Base-by-base conservation (phyloP, 2,113 vertebrate species). In the Glaucomys volans region DNA sequence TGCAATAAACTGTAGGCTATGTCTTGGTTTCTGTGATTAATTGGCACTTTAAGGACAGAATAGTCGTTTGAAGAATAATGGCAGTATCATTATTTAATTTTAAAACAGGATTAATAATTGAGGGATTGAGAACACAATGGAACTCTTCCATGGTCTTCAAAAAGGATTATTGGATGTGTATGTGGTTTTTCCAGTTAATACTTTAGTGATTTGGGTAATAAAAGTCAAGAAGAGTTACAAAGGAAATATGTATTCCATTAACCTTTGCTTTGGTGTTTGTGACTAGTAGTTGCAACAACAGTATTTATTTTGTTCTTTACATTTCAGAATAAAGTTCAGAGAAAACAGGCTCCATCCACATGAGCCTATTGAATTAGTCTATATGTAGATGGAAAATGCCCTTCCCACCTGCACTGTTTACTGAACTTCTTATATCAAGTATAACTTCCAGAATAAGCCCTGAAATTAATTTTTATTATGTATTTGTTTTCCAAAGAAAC, bases 201-300 rank as follows among this genome's bases (percentile, higher is more conserved):
- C n/a, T 59, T 83, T 12, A 40, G 50, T 32, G 4, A 80, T 72
- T 81, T 97, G 37, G 54, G 32, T 85, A n/a, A 83, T 92, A 67
- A 81, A 85, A 54, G 37, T 94, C 90, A 13, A 40, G 67, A 95
- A 92, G n/a, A 22, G 16, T 52, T 79, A 59, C 66, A 83, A 94
- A 87, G 52, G 32, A 82, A 67, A 52, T 85, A 50, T 50, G 50
- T 90, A 67, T 57, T 77, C 32, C n/a, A 87, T 87, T 94, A 91
- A 76, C 37, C 5, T 76, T 95, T 95, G 42, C 64, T 97, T 1
- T 83, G 62, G 69, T 76, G n/a, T 84, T 40, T 95, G 50, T 93
- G 54, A 83, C 62, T 66, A 62, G 77, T 69, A 90, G 22, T 94
- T 93, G 66, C 85, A 95, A 81, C 88, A 79, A 74, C 76, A 83